phyloP scores from a whole-genome alignment of 2,797 vertebrate species.

The Cossypha heuglini region DNA sequence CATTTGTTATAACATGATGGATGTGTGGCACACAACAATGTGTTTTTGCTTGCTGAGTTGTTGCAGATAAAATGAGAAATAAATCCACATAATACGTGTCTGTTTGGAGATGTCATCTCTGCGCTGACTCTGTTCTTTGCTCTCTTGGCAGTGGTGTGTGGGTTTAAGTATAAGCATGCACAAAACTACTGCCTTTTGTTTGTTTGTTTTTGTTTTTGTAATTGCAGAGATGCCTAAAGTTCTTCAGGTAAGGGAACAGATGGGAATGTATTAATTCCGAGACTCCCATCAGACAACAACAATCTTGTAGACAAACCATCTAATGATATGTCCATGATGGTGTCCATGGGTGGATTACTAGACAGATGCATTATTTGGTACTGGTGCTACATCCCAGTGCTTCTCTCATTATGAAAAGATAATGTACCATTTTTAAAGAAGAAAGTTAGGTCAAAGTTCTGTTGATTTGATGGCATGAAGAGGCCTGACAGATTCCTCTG shows the following conservation, averaged over 20 bases:
- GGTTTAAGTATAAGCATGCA: neutral
- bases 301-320: neutral
- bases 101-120: neutral
- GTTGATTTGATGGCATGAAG: neutral
- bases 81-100: neutral
- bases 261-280: neutral
- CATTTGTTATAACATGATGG: constrained; percentile 22
- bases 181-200: neutral
- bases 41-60: neutral
- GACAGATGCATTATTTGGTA: neutral
- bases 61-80: neutral
- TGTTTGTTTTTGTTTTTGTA: neutral
- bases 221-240: neutral
- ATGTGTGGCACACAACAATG: neutral
- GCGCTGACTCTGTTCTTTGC: neutral
- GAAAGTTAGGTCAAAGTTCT: neutral
- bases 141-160: neutral
- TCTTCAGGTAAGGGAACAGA: neutral
- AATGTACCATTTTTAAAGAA: neutral
- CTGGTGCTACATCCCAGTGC: neutral
- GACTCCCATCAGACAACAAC: neutral
- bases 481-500: neutral
- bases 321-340: neutral
- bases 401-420: neutral
- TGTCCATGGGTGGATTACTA: neutral